Percentiles rank a stretch among this genome's conserved stretches.
Evolutionary conservation across 2,888 invertebrate species (phyloP).

Genomic region (Tinea pellionella): DNA sequence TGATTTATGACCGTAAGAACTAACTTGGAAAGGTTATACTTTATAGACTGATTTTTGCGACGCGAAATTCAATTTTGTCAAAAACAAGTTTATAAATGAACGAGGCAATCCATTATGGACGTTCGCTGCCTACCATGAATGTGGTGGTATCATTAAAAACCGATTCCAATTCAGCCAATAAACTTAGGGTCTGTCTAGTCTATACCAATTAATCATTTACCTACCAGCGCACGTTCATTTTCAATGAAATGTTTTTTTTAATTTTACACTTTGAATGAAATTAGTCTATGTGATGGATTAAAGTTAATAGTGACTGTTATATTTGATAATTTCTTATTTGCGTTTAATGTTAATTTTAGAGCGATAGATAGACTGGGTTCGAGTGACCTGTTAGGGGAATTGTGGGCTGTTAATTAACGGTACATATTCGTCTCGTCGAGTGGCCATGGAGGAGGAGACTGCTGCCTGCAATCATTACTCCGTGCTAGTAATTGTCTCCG

Average conservation of each 20-base stretch:
- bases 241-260: slow-evolving; percentile 5
- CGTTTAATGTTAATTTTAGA: background rate
- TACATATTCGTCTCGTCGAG: too few relatives aligned
- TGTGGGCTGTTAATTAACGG: too few relatives aligned
- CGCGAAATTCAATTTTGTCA: slow-evolving; percentile 25
- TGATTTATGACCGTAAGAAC: background rate
- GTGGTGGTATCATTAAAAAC: slow-evolving; percentile 24
- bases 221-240: background rate
- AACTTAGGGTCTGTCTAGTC: slow-evolving; percentile 7
- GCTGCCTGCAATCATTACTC: too few relatives aligned
- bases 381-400: too few relatives aligned
- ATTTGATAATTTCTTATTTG: too few relatives aligned
- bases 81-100: slow-evolving; percentile 28
- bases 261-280: background rate
- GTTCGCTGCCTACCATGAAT: slow-evolving; percentile 9
- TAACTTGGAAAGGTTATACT: background rate
- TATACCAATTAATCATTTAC: slow-evolving; percentile 7
- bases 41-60: background rate
- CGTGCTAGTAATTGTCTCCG: too few relatives aligned
- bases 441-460: too few relatives aligned
- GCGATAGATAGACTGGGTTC: too few relatives aligned
- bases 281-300: background rate
- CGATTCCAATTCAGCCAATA: slow-evolving; percentile 27
- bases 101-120: slow-evolving; percentile 27
- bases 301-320: background rate